Evolutionary conservation across 2,888 invertebrate species (phyloP), one percentile per base, ranked within the genome.

Genomic region (Parasteatoda lunata): DNA sequence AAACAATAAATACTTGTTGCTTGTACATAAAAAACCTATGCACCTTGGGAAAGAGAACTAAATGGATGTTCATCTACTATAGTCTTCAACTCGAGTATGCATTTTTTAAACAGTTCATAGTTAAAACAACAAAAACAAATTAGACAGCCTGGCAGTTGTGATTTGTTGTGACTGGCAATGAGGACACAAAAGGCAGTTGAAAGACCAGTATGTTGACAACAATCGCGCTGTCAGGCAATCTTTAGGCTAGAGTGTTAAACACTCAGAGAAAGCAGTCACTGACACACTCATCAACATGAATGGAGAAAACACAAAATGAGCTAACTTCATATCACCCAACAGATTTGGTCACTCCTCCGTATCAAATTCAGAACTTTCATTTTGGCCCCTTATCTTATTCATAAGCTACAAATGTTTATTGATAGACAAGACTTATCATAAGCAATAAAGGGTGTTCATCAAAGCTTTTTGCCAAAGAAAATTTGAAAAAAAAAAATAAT

Each of bases 121-220:
- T 80, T 80, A 69, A 79, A 86, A 80, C 71, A 77, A 70, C 70
- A 75, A 79, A 54, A 85, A 82, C 75, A 85, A 82, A 66, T 77
- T 78, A 82, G 80, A 85, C 85, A 84, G 81, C 84, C 72, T 79
- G 80, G 66, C 84, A 89, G 79, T 73, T 77, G n/a, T 85, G 76
- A 75, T 70, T 65, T 80, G 75, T 82, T 84, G 82, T 72, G 78
- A 85, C 80, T 88, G 89, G 86, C 78, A 88, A 84, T 88, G 83
- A 88, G 88, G 88, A 88, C 83, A 88, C 88, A 75, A 88, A 59
- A 88, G 83, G 88, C 83, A 83, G 83, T 83, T 88, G 79, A 83
- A 76, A 80, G 66, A 86, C 85, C 85, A 86, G 85, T 85, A 70
- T 78, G 70, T 11, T 54, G n/a, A 54, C 77, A 79, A 84, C 76